A percentile compares a stretch with the other conserved stretches of the same genome.
Evolutionary conservation across 1,140 invertebrate species (phyloP).

Genomic region (Pectinophora gossypiella): DNA sequence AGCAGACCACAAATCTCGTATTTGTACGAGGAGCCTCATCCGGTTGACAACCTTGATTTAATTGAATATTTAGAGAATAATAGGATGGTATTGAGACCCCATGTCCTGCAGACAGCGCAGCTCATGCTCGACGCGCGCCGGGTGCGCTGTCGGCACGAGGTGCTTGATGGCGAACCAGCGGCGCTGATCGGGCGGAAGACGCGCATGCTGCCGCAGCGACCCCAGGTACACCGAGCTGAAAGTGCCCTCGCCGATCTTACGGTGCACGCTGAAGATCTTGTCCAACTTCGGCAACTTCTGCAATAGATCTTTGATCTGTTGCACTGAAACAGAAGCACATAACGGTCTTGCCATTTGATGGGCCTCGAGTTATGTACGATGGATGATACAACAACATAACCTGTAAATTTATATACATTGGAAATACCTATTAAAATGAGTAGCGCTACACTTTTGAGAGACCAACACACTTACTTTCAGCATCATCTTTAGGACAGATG

Average conservation of each 20-base stretch:
- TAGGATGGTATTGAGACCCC: constrained; percentile 77
- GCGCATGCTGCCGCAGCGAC: constrained; percentile 77
- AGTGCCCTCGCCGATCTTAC: constrained; percentile 86
- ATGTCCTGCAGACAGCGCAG: constrained; percentile 86
- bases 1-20: no score
- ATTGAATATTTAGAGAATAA: no score
- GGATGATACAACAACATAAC: neutral
- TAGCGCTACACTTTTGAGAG: no score
- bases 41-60: no score
- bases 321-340: constrained; percentile 35
- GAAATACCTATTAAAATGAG: no score
- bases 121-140: constrained; percentile 85
- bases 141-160: constrained; percentile 88
- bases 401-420: no score
- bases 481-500: constrained; percentile 40
- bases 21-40: no score
- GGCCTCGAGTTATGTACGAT: no score
- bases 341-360: no score
- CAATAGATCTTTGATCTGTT: constrained; percentile 73
- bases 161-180: constrained; percentile 87
- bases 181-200: constrained; percentile 68
- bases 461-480: constrained; percentile 60
- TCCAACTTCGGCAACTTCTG: constrained; percentile 78
- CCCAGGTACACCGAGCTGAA: constrained; percentile 90
- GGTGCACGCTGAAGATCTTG: constrained; percentile 80